Evolutionary conservation across 2,113 vertebrate genomes (phyloP).

Genomic region (Pantherophis guttatus): DNA sequence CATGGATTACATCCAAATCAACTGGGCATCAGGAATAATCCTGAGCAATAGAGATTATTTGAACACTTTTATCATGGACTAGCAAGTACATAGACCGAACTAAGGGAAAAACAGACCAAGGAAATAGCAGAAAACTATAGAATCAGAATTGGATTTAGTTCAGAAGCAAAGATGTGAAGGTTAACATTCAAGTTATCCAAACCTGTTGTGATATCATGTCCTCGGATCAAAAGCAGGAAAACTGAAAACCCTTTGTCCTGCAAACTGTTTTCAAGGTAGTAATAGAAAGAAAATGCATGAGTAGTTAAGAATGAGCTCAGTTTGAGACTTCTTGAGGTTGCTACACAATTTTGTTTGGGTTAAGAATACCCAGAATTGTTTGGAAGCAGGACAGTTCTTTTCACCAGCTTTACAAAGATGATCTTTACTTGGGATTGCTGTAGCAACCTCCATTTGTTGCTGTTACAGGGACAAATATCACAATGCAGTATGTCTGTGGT

Average conservation of each 20-base stretch:
- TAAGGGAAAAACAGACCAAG: background rate
- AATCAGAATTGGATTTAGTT: background rate
- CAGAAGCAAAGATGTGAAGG: background rate
- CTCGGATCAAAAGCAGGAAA: background rate
- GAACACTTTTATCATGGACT: background rate
- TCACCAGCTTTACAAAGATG: background rate
- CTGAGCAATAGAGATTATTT: background rate
- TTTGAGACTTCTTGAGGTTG: background rate
- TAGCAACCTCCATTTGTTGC: background rate
- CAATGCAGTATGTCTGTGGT: background rate
- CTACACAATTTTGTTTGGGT: background rate
- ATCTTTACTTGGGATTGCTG: background rate
- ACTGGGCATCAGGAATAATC: background rate
- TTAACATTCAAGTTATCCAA: background rate
- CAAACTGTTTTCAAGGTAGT: background rate
- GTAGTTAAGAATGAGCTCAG: background rate
- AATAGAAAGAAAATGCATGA: background rate
- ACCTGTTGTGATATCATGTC: background rate
- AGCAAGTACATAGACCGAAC: background rate
- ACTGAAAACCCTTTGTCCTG: background rate
- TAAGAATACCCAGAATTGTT: background rate
- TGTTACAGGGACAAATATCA: background rate
- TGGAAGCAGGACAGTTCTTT: background rate
- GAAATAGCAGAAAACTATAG: background rate
- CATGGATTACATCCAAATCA: background rate